These are phyloP conservation scores for Octonoba sinensis DNA, from an alignment of 2,888 invertebrate species.

Conservation along the genomic window DNA sequence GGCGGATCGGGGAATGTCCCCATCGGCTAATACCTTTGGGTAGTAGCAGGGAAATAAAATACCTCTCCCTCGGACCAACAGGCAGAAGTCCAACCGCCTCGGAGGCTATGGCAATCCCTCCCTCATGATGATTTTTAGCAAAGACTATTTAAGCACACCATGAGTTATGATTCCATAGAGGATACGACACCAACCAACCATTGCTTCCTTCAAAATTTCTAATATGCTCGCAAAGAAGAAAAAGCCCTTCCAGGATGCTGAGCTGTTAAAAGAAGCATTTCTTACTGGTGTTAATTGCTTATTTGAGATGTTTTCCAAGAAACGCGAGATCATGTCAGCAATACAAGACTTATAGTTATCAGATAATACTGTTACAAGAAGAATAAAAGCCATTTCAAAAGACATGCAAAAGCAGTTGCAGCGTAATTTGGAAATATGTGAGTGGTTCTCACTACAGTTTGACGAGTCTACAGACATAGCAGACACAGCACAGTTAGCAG, in stretches of 20 bases:
- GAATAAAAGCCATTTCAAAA: conserved; percentile 25
- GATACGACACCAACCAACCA: too few species aligned
- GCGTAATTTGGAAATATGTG: conserved; percentile 28
- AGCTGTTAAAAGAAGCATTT: conserved; percentile 32
- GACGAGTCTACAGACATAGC: conserved; percentile 22
- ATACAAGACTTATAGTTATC: conserved; percentile 27
- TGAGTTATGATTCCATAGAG: too few species aligned
- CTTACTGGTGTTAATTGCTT: conserved; percentile 15
- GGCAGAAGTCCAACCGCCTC: too few species aligned
- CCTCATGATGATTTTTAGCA: too few species aligned
- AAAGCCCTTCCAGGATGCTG: conserved; percentile 30
- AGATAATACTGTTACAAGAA: conserved; percentile 12
- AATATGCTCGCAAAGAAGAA: conserved; percentile 23
- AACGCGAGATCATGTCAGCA: conserved; percentile 20
- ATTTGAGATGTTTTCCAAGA: too few species aligned
- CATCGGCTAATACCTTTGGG: too few species aligned
- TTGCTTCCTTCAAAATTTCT: conserved; percentile 15
- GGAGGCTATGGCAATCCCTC: too few species aligned
- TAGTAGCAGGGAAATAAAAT: too few species aligned
- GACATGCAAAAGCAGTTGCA: conserved; percentile 27
- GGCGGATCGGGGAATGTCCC: too few species aligned
- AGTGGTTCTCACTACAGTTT: conserved; percentile 23
- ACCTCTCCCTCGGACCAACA: too few species aligned
- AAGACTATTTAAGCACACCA: too few species aligned
- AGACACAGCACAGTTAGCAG: conserved; percentile 28